phyloP scores from a whole-genome alignment of 2,888 invertebrate genomes.

The Thereva nobilitata region DNA sequence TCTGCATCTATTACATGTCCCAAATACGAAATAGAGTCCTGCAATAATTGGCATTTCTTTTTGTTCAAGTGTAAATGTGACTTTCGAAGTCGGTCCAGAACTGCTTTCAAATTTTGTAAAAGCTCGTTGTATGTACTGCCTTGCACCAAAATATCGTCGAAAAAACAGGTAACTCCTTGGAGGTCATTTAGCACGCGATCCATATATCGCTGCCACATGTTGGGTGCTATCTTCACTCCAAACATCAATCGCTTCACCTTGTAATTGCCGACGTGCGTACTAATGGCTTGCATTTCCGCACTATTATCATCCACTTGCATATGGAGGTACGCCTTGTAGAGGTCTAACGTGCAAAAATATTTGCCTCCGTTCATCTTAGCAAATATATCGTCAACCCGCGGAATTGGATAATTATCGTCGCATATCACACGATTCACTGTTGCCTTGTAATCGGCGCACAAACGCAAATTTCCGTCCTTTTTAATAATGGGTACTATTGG shows the following conservation, averaged over 20 bases:
- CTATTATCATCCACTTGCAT: slow-evolving; percentile 3
- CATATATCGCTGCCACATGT: slow-evolving; percentile 7
- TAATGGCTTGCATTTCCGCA: not conserved
- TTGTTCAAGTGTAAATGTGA: not conserved
- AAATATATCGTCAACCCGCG: slow-evolving; percentile 3
- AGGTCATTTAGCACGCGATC: not conserved
- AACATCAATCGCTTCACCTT: slow-evolving; percentile 16
- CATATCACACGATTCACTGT: not conserved
- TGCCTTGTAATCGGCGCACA: slow-evolving; percentile 7
- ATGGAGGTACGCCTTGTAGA: slow-evolving; percentile 1
- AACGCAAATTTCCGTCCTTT: no score
- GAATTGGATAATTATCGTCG: slow-evolving; percentile 5
- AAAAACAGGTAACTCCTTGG: not conserved
- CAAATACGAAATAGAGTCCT: not conserved
- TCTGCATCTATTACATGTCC: not conserved
- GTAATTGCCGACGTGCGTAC: slow-evolving; percentile 6
- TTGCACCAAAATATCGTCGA: no score
- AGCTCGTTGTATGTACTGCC: no score
- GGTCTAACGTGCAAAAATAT: not conserved
- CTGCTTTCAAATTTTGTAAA: not conserved
- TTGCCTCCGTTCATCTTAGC: slow-evolving; percentile 17
- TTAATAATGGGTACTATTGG: no score
- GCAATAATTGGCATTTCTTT: no score
- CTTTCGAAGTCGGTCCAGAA: not conserved
- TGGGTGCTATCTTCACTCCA: slow-evolving; percentile 12